Evolutionary conservation across 1,140 invertebrate genomes (phyloP), one percentile per base, ranked within the genome.

Genomic region (Drosophila busckii): DNA sequence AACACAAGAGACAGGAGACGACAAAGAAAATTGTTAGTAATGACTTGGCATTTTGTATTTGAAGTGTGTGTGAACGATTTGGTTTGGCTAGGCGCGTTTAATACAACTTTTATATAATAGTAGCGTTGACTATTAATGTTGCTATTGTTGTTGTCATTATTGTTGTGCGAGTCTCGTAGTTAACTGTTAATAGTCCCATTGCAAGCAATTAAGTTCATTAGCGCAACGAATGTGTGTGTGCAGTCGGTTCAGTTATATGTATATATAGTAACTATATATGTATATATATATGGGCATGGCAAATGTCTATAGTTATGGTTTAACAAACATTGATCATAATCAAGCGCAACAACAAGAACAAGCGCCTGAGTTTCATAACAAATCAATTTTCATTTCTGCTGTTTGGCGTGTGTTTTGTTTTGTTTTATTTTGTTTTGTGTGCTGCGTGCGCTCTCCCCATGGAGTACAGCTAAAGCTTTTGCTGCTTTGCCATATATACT

Each of bases 141-240:
- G 8, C 22, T 40, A 19, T 13, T 23, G n/a, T 22, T 40, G 20
- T 37, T 38, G 31, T 68, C 31, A 35, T 55, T 42, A 28, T 44
- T 41, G 7, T 19, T 44, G 54, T 34, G 46, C 46, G 46, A 34
- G 49, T 45, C 15, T 38, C 40, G 40, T 44, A 54, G 49, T 46
- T 60, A 60, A 60, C 49, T 69, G 66, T 58, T 70, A 70, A 69
- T 67, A 59, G 67, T 70, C 66, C 67, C 67, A 70, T 60, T 58
- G 66, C 67, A 41, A 64, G 67, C 67, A 70, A 70, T 70, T 70
- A 70, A 54, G 40, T 59, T 69, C 67, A 70, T 70, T 70, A 64
- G 53, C 49, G 49, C 40, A 28, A 38, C 26, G 40, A 38, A 15
- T 26, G 29, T 19, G 35, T 7, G n/a, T 38, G 35, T 8, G 19